Percentiles rank a stretch among this genome's conserved stretches.
phyloP scores from a whole-genome alignment of 2,113 vertebrate species.

The Apaloderma vittatum region DNA sequence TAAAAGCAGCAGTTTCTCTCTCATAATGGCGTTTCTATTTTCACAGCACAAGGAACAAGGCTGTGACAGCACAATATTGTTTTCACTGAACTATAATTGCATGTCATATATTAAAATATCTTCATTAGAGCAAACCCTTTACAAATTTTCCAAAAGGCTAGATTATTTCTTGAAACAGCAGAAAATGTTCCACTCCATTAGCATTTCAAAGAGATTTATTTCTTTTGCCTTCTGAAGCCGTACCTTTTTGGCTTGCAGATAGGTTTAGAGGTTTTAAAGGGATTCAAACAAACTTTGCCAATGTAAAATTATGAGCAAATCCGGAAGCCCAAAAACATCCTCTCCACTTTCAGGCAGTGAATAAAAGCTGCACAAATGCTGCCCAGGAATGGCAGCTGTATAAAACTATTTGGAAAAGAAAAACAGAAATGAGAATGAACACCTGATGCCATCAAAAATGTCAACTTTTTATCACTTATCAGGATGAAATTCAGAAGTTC shows the following conservation, averaged over 20 bases:
- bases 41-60: constrained; percentile 21
- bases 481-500: neutral
- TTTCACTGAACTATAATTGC: constrained; percentile 61
- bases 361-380: constrained; percentile 1
- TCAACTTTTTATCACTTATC: neutral
- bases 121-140: constrained; percentile 48
- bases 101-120: constrained; percentile 65
- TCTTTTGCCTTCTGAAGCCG: constrained; percentile 59
- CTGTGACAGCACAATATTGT: constrained; percentile 49
- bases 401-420: neutral
- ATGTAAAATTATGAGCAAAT: constrained; percentile 52
- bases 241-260: constrained; percentile 70
- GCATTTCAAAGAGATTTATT: constrained; percentile 75
- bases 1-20: constrained; percentile 45
- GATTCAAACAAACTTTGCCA: constrained; percentile 59
- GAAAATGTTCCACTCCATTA: constrained; percentile 65
- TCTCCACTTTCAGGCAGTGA: neutral
- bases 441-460: neutral
- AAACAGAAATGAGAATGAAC: neutral
- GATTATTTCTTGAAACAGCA: constrained; percentile 67
- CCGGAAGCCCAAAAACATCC: constrained; percentile 9
- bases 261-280: constrained; percentile 67
- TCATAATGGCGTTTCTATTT: constrained; percentile 31
- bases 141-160: constrained; percentile 58
- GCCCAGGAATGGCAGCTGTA: neutral